phyloP scores from a whole-genome alignment of 2,797 vertebrate species.

The Cheirogaleus major region DNA sequence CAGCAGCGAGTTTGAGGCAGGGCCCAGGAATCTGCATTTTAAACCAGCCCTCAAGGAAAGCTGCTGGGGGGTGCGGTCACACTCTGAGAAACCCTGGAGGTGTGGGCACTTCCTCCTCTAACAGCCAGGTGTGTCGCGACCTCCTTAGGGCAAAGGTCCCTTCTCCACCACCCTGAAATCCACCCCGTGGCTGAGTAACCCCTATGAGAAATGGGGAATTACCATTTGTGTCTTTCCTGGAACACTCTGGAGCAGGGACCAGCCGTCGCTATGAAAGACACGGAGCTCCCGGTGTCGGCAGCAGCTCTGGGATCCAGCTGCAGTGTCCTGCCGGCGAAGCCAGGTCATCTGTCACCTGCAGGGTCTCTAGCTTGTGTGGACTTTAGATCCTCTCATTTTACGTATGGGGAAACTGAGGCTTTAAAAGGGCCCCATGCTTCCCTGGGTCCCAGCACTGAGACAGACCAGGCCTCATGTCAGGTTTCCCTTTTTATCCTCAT shows the following conservation, averaged over 20 bases:
- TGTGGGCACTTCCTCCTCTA: rapidly evolving
- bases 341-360: background rate
- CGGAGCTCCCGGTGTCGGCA: rapidly evolving
- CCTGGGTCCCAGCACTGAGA: background rate
- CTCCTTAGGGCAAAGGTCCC: background rate
- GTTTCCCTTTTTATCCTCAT: background rate
- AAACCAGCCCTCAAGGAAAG: background rate
- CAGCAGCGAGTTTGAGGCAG: rapidly evolving
- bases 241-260: background rate
- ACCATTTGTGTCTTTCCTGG: background rate
- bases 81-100: background rate
- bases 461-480: no score
- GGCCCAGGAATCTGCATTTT: background rate
- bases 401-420: background rate
- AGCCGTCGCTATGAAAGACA: no score
- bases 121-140: rapidly evolving
- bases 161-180: background rate
- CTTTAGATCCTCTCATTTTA: background rate
- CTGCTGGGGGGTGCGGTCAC: no score
- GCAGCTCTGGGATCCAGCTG: no score
- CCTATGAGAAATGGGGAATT: rapidly evolving
- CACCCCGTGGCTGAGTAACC: rapidly evolving
- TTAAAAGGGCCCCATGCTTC: background rate
- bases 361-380: no score
- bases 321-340: rapidly evolving